These are phyloP conservation scores for Phataginus tricuspis DNA, from an alignment of 2,797 vertebrate species.

Conservation along the genomic window DNA sequence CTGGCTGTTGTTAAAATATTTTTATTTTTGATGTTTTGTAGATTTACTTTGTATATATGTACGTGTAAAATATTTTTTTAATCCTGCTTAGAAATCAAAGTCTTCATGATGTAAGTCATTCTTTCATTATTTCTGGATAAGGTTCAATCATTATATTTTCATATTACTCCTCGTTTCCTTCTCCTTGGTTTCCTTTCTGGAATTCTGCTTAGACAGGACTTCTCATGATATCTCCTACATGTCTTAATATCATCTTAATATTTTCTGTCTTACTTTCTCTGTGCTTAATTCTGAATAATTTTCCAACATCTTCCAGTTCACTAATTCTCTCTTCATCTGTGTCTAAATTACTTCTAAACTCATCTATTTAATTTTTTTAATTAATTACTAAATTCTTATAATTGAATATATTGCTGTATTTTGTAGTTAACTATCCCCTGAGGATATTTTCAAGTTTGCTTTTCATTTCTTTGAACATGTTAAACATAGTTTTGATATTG, in stretches of 20 bases:
- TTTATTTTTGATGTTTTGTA: background rate
- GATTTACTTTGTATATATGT: background rate
- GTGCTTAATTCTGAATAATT: background rate
- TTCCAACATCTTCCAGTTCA: background rate
- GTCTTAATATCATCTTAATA: background rate
- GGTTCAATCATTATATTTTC: background rate
- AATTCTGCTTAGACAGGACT: background rate
- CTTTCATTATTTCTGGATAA: background rate
- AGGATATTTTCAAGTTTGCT: background rate
- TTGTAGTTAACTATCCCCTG: background rate
- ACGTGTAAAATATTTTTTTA: background rate
- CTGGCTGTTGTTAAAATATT: background rate
- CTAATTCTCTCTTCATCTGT: background rate
- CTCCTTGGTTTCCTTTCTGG: background rate
- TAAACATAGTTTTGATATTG: background rate
- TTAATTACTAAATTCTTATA: background rate
- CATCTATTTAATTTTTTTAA: background rate
- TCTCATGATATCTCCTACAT: background rate
- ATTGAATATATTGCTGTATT: background rate
- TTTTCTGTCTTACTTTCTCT: background rate
- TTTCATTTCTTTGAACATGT: background rate
- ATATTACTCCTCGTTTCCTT: background rate
- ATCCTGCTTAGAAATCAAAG: background rate
- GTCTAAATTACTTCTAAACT: background rate
- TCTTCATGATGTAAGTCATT: background rate